Evolutionary conservation across 1,140 invertebrate species (phyloP).

Genomic region (Polypedilum vanderplanki): DNA sequence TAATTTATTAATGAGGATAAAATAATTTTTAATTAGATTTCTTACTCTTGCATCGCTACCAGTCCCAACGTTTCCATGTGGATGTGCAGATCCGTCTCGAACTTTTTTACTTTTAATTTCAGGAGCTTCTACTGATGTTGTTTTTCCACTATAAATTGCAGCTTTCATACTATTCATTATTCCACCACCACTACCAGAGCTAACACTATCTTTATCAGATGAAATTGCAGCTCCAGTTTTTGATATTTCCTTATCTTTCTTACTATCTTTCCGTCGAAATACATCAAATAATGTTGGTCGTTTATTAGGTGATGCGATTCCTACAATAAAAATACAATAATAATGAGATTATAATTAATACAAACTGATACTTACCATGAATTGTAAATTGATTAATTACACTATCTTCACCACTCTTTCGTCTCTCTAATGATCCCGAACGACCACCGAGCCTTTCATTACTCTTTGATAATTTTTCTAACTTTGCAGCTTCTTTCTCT

Average conservation of each 20-base stretch:
- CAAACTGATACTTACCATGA: constrained; percentile 33
- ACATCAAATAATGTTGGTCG: constrained; percentile 72
- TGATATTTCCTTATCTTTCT: constrained; percentile 50
- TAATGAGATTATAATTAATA: constrained; percentile 1
- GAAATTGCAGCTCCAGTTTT: constrained; percentile 13
- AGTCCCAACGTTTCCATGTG: constrained; percentile 48
- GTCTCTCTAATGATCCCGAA: constrained; percentile 47
- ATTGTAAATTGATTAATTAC: constrained; percentile 48
- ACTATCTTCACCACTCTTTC: constrained; percentile 47
- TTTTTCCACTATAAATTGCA: constrained; percentile 60
- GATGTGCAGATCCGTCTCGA: constrained; percentile 58
- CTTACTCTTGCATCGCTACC: constrained; percentile 47
- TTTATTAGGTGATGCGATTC: constrained; percentile 59
- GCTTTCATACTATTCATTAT: constrained; percentile 74
- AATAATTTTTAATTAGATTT: too few relatives aligned
- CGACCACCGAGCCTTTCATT: constrained; percentile 40
- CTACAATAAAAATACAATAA: constrained; percentile 34
- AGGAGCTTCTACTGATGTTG: constrained; percentile 40
- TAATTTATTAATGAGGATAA: too few relatives aligned
- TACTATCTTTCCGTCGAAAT: constrained; percentile 67
- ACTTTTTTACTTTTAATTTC: constrained; percentile 44
- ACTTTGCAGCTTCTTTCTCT: constrained; percentile 41
- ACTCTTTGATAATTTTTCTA: constrained; percentile 44
- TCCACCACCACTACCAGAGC: constrained; percentile 45
- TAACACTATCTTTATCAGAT: constrained; percentile 40